Base-by-base conservation (phyloP, 1,140 invertebrate genomes). In the Neoseiulus cucumeris region DNA sequence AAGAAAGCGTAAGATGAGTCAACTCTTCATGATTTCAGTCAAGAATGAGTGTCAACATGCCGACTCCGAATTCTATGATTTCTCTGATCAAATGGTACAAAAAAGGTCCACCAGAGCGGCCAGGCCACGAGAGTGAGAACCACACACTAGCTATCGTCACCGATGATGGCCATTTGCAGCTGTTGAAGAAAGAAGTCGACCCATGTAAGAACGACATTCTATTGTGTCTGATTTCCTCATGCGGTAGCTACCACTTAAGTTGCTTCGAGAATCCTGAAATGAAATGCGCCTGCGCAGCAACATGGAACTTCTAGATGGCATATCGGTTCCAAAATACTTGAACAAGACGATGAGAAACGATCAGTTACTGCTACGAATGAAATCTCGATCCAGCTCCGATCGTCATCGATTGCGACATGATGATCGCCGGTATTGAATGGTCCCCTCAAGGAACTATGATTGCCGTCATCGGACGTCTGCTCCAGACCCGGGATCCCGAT, bases 141-240 rank as follows among this genome's bases (percentile, higher is more conserved):
- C 91, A 91, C 0, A 82, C 84, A 28, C 76, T 97, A 28, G 85
- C 84, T 0, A 83, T 97, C 69, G 90, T 86, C 70, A 96, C 89
- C 76, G 83, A 87, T 75, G 87, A 82, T 75, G 92, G 93, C 0
- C 79, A 83, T 67, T 80, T 93, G 69, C 84, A 92, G 72, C 77
- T 97, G 18, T 92, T 97, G 87, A 82, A 82, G 70, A 83, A 85
- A 74, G 89, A 91, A 72, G 85, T 80, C 72, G 92, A 96, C 76
- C 86, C 90, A 75, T 82, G 87, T 88, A 76, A 76, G 73, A 71
- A 29, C 41, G 33, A 9, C n/a, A n/a, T n/a, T n/a, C n/a, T n/a
- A n/a, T n/a, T n/a, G n/a, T n/a, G n/a, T n/a, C n/a, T n/a, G n/a
- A n/a, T n/a, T n/a, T n/a, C n/a, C n/a, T n/a, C n/a, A n/a, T n/a